A percentile compares a stretch with the other conserved stretches of the same genome.
These are phyloP conservation scores for Epizoanthus rinbou DNA, from an alignment of 92 coral and sea anemone species.

Conservation along the genomic window DNA sequence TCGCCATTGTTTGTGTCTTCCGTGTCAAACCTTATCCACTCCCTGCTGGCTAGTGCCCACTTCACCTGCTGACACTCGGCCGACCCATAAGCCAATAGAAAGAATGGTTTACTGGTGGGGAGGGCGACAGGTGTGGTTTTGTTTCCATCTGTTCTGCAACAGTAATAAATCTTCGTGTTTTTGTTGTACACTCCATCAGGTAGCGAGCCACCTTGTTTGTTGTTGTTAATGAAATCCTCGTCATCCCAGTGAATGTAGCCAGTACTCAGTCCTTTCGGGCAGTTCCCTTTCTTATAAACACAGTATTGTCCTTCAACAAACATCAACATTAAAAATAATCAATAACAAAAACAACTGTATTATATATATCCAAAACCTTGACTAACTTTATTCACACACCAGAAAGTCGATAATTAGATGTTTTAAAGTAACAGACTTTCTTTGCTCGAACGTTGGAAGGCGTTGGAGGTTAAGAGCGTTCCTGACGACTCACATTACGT, in stretches of 20 bases:
- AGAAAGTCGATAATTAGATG: no score
- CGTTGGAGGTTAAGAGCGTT: no score
- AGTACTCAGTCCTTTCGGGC: slow-evolving; percentile 32
- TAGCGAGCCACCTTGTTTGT: slow-evolving; percentile 30
- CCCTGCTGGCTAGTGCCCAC: slow-evolving; percentile 60
- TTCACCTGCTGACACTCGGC: slow-evolving; percentile 66
- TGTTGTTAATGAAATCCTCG: slow-evolving; percentile 10
- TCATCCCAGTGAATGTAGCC: slow-evolving; percentile 61
- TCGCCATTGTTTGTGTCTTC: slow-evolving; percentile 32
- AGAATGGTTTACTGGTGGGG: slow-evolving; percentile 62
- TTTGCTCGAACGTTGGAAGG: no score
- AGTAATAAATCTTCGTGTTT: slow-evolving; percentile 49
- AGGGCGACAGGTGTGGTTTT: slow-evolving; percentile 45
- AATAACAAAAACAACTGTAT: no score
- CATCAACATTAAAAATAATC: no score
- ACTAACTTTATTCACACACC: no score
- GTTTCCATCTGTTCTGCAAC: slow-evolving; percentile 57
- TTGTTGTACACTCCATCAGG: slow-evolving; percentile 44
- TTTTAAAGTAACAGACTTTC: no score
- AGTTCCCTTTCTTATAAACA: slow-evolving; percentile 47
- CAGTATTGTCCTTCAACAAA: slow-evolving; percentile 43
- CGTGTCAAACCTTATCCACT: slow-evolving; percentile 65
- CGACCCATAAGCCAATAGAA: slow-evolving; percentile 62
- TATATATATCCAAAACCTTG: no score
- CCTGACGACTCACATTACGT: no score